Evolutionary conservation across 2,113 vertebrate species (phyloP).

Genomic region (Bos javanicus): DNA sequence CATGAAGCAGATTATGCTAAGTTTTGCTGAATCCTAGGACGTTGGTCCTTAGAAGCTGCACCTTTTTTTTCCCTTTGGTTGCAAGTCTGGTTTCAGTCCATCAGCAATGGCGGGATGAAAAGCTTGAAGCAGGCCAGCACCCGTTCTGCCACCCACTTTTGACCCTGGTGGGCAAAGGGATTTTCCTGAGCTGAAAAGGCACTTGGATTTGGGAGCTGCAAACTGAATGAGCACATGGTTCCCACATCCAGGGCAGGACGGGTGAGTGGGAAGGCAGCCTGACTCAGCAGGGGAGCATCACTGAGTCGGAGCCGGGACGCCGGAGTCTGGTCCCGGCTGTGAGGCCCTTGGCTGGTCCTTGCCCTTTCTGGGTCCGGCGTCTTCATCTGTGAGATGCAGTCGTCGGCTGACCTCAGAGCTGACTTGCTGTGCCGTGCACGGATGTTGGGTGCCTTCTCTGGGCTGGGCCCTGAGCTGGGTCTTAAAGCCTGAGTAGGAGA

Average conservation of each 20-base stretch:
- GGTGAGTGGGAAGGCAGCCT: not conserved
- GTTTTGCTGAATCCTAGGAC: not conserved
- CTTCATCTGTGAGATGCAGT: not conserved
- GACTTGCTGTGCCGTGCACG: fast-evolving
- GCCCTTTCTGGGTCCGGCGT: not conserved
- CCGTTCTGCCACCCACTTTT: not conserved
- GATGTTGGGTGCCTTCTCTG: fast-evolving
- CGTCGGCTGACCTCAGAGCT: not conserved
- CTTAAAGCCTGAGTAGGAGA: not conserved
- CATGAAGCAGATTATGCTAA: not conserved
- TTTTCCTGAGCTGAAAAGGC: not conserved
- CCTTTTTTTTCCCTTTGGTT: not conserved
- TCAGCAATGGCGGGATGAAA: not conserved
- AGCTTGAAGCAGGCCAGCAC: fast-evolving
- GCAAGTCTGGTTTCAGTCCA: not conserved
- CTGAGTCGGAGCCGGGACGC: not conserved
- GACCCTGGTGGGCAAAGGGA: not conserved
- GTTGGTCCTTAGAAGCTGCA: not conserved
- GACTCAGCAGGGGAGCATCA: fast-evolving
- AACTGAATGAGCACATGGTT: not conserved
- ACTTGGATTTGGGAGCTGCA: not conserved
- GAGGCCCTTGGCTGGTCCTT: not conserved
- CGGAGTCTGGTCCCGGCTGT: not conserved
- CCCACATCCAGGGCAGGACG: not conserved
- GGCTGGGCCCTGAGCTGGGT: not conserved